A percentile compares a stretch with the other conserved stretches of the same genome.
These are phyloP conservation scores for Andricus quercusramuli DNA, from an alignment of 2,888 invertebrate genomes.

Conservation along the genomic window DNA sequence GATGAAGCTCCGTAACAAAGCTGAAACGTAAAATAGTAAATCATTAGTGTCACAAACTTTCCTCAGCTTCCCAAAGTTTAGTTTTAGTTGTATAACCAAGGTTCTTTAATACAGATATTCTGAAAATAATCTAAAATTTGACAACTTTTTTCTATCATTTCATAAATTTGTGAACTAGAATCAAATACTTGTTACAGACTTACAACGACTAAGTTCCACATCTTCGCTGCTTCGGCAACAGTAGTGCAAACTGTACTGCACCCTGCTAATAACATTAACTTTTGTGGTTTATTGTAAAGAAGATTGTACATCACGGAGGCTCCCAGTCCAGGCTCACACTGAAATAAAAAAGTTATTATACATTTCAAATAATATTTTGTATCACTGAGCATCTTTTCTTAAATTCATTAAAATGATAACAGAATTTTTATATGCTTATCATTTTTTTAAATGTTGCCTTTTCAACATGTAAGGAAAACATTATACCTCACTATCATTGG, in stretches of 20 bases:
- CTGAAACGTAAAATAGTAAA: slow-evolving; percentile 80
- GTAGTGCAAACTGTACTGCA: slow-evolving; percentile 99
- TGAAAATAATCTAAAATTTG: background rate
- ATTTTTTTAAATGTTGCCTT: too few species aligned
- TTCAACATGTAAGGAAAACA: background rate
- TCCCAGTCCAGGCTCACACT: slow-evolving; percentile 99
- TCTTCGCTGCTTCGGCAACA: slow-evolving; percentile 99
- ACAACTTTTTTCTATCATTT: background rate
- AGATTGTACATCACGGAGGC: slow-evolving; percentile 99
- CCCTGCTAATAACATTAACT: slow-evolving; percentile 95
- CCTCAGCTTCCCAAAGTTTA: too few species aligned
- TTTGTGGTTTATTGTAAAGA: slow-evolving; percentile 96
- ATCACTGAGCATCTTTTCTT: background rate
- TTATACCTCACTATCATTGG: slow-evolving; percentile 97
- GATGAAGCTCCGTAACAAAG: slow-evolving; percentile 99
- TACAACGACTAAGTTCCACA: slow-evolving; percentile 99
- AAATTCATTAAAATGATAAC: background rate
- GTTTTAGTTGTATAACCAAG: too few species aligned
- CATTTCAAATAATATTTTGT: background rate
- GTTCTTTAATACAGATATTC: background rate
- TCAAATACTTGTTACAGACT: slow-evolving; percentile 77
- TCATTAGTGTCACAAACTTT: background rate
- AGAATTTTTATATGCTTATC: too few species aligned
- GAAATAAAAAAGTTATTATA: slow-evolving; percentile 71
- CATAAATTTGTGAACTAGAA: background rate